Conservation (phyloP, 2,113 vertebrate species). For the Xenopus laevis region DNA sequence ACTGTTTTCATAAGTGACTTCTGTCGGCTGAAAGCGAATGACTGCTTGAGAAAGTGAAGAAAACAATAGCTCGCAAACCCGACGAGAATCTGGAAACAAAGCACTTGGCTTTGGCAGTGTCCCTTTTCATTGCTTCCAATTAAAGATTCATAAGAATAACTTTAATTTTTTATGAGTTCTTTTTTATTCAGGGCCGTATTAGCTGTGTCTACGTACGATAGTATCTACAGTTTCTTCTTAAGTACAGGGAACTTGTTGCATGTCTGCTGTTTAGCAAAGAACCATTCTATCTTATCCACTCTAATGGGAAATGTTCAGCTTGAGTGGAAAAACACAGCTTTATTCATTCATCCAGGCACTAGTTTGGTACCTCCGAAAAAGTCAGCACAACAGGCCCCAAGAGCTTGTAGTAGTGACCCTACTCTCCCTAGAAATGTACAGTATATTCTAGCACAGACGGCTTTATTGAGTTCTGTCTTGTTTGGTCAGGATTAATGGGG, state of each 20-base stretch:
- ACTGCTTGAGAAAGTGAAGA: slow-evolving; percentile 63
- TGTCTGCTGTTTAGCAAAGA: slow-evolving; percentile 38
- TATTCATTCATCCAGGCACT: too few relatives aligned
- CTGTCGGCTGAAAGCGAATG: slow-evolving; percentile 67
- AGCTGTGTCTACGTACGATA: slow-evolving; percentile 57
- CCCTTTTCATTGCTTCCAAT: slow-evolving; percentile 75
- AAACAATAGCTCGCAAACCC: slow-evolving; percentile 53
- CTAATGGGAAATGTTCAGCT: background rate
- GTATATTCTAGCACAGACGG: too few relatives aligned
- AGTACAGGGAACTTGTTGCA: slow-evolving; percentile 60
- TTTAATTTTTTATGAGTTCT: slow-evolving; percentile 79
- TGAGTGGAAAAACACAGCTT: background rate
- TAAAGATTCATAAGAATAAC: slow-evolving; percentile 80
- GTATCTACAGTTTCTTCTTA: slow-evolving; percentile 58
- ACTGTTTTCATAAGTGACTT: slow-evolving; percentile 64
- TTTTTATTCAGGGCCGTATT: slow-evolving; percentile 67
- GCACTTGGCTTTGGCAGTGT: slow-evolving; percentile 62
- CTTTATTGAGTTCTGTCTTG: too few relatives aligned
- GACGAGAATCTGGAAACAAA: slow-evolving; percentile 66
- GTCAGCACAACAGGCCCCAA: too few relatives aligned
- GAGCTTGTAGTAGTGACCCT: too few relatives aligned
- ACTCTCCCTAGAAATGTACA: too few relatives aligned
- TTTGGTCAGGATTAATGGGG: too few relatives aligned
- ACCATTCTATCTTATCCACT: too few relatives aligned
- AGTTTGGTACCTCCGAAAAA: too few relatives aligned